These are phyloP conservation scores for Chelon auratus DNA, from an alignment of 2,797 vertebrate species.

Conservation along the genomic window DNA sequence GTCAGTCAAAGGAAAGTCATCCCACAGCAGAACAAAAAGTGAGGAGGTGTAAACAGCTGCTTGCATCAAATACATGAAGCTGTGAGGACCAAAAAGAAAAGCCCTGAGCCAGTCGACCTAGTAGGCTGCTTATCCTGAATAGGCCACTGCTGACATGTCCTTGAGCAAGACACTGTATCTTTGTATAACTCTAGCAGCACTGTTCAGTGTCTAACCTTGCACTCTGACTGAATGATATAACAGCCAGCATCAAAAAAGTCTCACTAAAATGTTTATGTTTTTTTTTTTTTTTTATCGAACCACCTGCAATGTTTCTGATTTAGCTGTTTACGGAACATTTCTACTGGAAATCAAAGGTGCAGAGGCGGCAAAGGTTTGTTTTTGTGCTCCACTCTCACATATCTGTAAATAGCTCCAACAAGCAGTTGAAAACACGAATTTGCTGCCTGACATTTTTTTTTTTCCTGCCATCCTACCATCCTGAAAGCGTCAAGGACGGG, in stretches of 20 bases:
- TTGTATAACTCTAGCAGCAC: background rate
- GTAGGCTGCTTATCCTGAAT: background rate
- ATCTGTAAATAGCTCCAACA: background rate
- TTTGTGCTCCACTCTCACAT: conserved; percentile 1
- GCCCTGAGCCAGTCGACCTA: background rate
- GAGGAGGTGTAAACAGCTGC: conserved; percentile 31
- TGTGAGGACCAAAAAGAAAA: background rate
- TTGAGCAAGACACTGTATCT: conserved; percentile 23
- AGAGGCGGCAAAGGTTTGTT: conserved; percentile 9
- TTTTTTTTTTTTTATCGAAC: no score
- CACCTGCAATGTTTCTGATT: no score
- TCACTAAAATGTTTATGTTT: no score
- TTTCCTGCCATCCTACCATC: background rate
- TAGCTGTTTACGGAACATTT: conserved; percentile 3
- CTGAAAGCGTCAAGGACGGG: background rate
- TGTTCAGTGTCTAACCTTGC: background rate
- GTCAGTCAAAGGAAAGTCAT: background rate
- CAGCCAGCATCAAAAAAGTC: conserved; percentile 7
- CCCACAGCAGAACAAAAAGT: background rate
- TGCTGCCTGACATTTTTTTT: background rate
- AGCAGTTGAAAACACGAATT: conserved; percentile 1
- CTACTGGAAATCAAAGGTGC: background rate
- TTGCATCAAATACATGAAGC: background rate
- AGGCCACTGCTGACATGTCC: conserved; percentile 23
- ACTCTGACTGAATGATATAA: conserved; percentile 12